phyloP scores from a whole-genome alignment of 1,140 invertebrate genomes.

The Ptiloglossa arizonensis region DNA sequence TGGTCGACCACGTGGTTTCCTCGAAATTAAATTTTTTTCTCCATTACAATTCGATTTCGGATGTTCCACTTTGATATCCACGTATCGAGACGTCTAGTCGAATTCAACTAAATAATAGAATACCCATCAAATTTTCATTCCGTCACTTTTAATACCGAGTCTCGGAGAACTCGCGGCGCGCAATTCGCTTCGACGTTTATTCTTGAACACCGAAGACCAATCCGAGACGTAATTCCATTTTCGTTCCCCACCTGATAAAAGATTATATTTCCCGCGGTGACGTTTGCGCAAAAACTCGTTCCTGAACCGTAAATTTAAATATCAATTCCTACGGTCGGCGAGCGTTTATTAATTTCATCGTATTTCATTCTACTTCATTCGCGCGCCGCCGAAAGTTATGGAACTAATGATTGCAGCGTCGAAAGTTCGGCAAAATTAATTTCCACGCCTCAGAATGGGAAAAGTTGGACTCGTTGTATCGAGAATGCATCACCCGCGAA shows the following conservation, averaged over 20 bases:
- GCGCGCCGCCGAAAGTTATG: background rate
- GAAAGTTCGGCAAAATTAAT: slow-evolving; percentile 10
- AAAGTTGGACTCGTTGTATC: slow-evolving; percentile 19
- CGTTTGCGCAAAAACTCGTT: background rate
- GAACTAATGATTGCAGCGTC: slow-evolving; percentile 19
- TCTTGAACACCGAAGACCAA: too few relatives aligned
- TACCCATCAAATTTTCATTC: too few relatives aligned
- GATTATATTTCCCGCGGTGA: background rate
- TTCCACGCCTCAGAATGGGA: background rate
- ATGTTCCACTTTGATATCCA: too few relatives aligned
- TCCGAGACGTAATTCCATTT: too few relatives aligned
- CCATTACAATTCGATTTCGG: too few relatives aligned
- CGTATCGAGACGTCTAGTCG: too few relatives aligned
- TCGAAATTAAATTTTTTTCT: too few relatives aligned
- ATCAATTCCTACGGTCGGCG: background rate
- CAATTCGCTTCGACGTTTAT: too few relatives aligned
- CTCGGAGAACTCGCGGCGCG: too few relatives aligned
- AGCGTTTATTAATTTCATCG: slow-evolving; percentile 26
- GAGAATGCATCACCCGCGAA: background rate
- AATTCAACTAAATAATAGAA: too few relatives aligned
- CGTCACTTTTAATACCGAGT: too few relatives aligned
- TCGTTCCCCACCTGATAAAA: background rate
- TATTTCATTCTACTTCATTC: background rate
- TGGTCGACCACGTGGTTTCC: too few relatives aligned
- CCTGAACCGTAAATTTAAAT: slow-evolving; percentile 8